Evolutionary conservation across 2,888 invertebrate species (phyloP), one percentile per base, ranked within the genome.

Genomic region (Neoascia interrupta): DNA sequence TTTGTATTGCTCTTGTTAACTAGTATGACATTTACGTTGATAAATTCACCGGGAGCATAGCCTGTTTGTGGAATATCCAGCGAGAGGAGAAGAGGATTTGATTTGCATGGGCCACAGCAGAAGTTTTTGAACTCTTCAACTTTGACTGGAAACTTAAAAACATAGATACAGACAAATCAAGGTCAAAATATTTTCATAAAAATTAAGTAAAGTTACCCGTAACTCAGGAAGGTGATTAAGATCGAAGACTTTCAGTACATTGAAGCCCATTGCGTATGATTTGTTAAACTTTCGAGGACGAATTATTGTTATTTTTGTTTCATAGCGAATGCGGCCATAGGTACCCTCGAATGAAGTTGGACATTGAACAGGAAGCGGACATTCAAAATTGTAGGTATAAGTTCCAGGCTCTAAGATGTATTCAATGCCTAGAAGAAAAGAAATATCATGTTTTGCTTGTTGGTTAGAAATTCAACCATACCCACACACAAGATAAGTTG

Each of bases 211-310:
- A 26, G 31, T 3, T 4, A 70, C 75, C 43, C 11, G 23, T 19
- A 75, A 61, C 3, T 70, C 16, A 13, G 69, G 63, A n/a, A 61
- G 79, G 13, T 81, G 89, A 88, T 96, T 96, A 70, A 97, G 90
- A 88, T 96, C 96, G 84, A 95, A 89, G 5, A 93, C 91, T 82
- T 94, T 92, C 39, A 95, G 90, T 2, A 97, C 93, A 37, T 94
- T 95, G 84, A 97, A 95, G 1, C 93, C 92, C 83, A 91, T 91
- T 85, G 94, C 94, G 43, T 84, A 87, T 3, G 83, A 84, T 47
- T 86, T 84, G 88, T 96, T 95, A 86, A 94, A 94, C 85, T 95
- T 95, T 94, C 95, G 95, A 13, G 96, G 95, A 6, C 95, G 90
- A 84, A 96, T 94, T 10, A 97, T 89, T 0, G 91, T 92, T 1